Base-by-base conservation (phyloP, 2,888 invertebrate species). In the Macrophya annulata region DNA sequence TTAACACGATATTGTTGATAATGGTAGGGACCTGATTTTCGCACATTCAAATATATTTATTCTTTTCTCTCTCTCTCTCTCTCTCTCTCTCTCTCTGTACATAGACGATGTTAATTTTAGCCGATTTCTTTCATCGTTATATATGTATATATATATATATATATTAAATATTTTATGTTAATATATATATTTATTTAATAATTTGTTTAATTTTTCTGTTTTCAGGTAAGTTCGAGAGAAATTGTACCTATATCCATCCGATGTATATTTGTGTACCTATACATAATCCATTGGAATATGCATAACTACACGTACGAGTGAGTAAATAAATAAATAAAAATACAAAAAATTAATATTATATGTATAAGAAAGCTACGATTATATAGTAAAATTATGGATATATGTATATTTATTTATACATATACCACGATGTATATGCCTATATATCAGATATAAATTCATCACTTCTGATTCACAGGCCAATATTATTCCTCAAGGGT, bases 161-260 rank as follows among this genome's bases (percentile, higher is more conserved):
- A n/a, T n/a, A n/a, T n/a, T n/a, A n/a, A n/a, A n/a, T n/a, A n/a
- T n/a, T n/a, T 6, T n/a, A 15, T 62, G 62, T 3, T n/a, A 17
- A 21, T 62, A 8, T 62, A 21, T 62, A 8, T 62, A 8, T 5
- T 31, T 31, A 31, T 2, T 45, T 9, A 45, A 43, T 74, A 21
- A 45, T 6, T 10, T 31, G 17, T 55, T 76, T 55, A n/a, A n/a
- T 40, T 9, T 59, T n/a, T 59, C 45, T 79, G 9, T 59, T 76
- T 21, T 72, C 59, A 79, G 79, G 79, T 79, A 79, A 79, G 79
- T 79, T 79, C 79, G 55, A 51, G 55, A 21, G 12, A 48, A 59
- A 59, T 77, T 17, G 1, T n/a, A n/a, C n/a, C n/a, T n/a, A 15
- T 6, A n/a, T 55, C 25, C 77, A 37, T 1, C 8, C 62, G 21